Base-by-base conservation (phyloP, 1,140 invertebrate genomes). In the Philopotamus ludificatus region DNA sequence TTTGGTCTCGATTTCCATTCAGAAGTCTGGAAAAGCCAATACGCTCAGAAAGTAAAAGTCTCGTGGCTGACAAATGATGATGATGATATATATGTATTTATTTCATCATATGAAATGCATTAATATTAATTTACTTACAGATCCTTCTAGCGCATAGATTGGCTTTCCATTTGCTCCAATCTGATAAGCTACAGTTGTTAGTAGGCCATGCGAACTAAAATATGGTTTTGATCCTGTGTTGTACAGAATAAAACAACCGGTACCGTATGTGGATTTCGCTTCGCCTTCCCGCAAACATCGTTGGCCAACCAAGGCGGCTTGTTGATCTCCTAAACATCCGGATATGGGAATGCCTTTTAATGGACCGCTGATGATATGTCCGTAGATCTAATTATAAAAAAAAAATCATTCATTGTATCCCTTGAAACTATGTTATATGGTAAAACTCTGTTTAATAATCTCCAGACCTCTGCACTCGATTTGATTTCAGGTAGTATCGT, bases 251-350 rank as follows among this genome's bases (percentile, higher is more conserved):
- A 99, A 99, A 72, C 95, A 98, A 1, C 97, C 97, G 50, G 96
- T 99, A 39, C 97, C 95, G 75, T 95, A 96, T 3, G 97, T 99
- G 67, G 93, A 94, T 79, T 99, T 99, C 0, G 94, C 94, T 74
- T 94, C 89, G 0, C 97, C 96, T 65, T 87, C 84, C 51, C 85
- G 83, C 49, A 98, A 83, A 74, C 97, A 99, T 75, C 91, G 87
- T 75, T 99, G 97, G 0, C 97, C 97, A 1, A 99, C 89, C 20
- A 99, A 79, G 2, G 97, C 95, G 0, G 95, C 89, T 80, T 97
- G 94, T 74, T 98, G 96, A 79, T 98, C 95, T 4, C 96, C 96
- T 63, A 98, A 78, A 77, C 91, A 92, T 0, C 92, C 91, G 10
- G 89, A 85, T 63, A 97, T 89, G 2, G 90, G 89, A 21, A 91